Percentiles rank a stretch among this genome's conserved stretches.
phyloP scores from a whole-genome alignment of 2,888 invertebrate species.

The Drosophila parthenogenetica region DNA sequence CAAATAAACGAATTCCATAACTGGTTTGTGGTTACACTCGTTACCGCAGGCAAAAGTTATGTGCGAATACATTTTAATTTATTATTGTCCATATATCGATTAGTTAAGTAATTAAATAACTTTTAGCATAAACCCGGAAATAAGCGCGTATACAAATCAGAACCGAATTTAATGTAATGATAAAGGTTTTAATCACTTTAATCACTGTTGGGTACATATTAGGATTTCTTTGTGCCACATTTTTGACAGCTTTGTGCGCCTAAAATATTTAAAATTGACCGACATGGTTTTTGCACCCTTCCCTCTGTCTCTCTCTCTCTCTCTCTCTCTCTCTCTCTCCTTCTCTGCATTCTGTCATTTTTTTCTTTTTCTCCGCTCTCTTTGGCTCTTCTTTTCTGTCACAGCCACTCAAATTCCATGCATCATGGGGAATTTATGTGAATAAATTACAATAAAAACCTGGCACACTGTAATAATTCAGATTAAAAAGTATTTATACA shows the following conservation, averaged over 20 bases:
- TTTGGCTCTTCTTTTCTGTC: constrained; percentile 34
- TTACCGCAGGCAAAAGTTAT: constrained; percentile 9
- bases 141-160: background rate
- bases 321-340: background rate
- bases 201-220: constrained; percentile 20
- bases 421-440: constrained; percentile 73
- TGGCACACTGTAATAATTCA: constrained; percentile 67
- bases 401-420: constrained; percentile 68
- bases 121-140: constrained; percentile 7
- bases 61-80: constrained; percentile 2
- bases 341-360: background rate
- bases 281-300: background rate
- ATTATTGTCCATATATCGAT: constrained; percentile 38
- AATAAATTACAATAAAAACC: constrained; percentile 69
- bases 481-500: constrained; percentile 73
- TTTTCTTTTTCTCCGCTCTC: background rate
- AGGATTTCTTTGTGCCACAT: constrained; percentile 19
- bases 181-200: constrained; percentile 35
- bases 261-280: constrained; percentile 26
- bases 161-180: constrained; percentile 4
- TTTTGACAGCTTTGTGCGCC: constrained; percentile 35
- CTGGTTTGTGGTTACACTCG: background rate
- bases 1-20: constrained; percentile 9
- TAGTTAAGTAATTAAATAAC: constrained; percentile 60
- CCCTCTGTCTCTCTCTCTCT: background rate